Percentiles rank a stretch among this genome's conserved stretches.
These are phyloP conservation scores for Catamblyrhynchus diadema DNA, from an alignment of 2,797 vertebrate genomes.

Conservation along the genomic window DNA sequence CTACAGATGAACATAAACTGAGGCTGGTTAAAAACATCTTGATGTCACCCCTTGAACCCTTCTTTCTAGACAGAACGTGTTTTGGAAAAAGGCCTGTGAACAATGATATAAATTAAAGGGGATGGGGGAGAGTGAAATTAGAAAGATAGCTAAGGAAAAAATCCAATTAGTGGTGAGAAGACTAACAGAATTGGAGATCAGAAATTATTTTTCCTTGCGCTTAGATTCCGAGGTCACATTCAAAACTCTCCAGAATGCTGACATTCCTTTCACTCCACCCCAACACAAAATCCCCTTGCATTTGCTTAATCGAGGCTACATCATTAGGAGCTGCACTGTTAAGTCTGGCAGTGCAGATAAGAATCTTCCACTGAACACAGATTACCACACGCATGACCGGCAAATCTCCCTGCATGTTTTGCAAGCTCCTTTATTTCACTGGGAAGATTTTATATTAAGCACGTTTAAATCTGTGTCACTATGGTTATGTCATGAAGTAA, in stretches of 20 bases:
- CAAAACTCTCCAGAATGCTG: not conserved
- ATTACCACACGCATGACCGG: conserved; percentile 40
- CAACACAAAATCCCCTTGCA: not conserved
- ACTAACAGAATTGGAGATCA: conserved; percentile 34
- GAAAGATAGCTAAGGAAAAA: conserved; percentile 40
- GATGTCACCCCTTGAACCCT: not conserved
- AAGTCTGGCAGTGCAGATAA: conserved; percentile 41
- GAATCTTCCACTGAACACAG: conserved; percentile 37
- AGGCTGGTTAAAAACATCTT: not conserved
- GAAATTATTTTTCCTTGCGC: not conserved
- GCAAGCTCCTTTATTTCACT: conserved; percentile 13
- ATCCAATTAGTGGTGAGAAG: conserved; percentile 1
- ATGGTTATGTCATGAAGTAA: conserved; percentile 53
- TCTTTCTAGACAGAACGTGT: not conserved
- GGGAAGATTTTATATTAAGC: conserved; percentile 38
- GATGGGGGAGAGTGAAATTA: not conserved
- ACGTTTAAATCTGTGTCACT: conserved; percentile 54
- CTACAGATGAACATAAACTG: not conserved
- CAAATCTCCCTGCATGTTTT: conserved; percentile 46
- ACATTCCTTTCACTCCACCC: not conserved
- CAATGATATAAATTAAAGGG: conserved; percentile 3
- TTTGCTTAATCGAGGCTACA: conserved; percentile 15
- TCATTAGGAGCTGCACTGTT: conserved; percentile 27
- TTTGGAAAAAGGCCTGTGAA: conserved; percentile 4
- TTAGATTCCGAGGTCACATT: not conserved